Base-by-base conservation (phyloP, 2,888 invertebrate species). In the Amphipyra berbera region DNA sequence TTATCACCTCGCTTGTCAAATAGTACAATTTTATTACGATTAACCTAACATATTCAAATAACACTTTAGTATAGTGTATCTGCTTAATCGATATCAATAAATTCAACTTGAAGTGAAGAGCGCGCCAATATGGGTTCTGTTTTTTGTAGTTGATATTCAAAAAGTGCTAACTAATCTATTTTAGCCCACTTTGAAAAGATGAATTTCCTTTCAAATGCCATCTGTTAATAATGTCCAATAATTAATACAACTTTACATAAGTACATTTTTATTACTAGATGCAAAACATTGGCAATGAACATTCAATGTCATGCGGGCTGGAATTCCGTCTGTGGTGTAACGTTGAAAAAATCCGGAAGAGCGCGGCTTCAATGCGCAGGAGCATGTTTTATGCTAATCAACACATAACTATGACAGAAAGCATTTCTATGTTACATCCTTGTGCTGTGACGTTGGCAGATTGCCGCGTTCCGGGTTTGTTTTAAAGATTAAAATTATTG, bases 351-450 rank as follows among this genome's bases (percentile, higher is more conserved):
- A 90, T 90, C 87, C 90, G 90, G 90, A 91, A 91, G 88, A 83
- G 61, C 58, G 71, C 76, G 68, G 67, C 73, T 68, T 67, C 75
- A 79, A 81, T 85, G 84, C 78, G 84, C 83, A 73, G 63, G 83
- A 78, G 83, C 88, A 83, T 92, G 92, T 92, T 83, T 83, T 91
- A 94, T 94, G 93, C 76, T 88, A 94, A 94, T 92, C 86, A 84
- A 63, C 46, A 69, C 81, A 86, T 85, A 81, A 81, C 79, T 84
- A 82, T 85, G 83, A 84, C 92, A 89, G 93, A 93, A 91, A 93
- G 93, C 92, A 89, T 93, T 93, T 91, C 93, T 91, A 91, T 93
- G 93, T 93, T 73, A 70, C 78, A 81, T 83, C 85, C 82, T 83
- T 82, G 81, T 73, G 74, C 71, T 62, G 45, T 78, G 73, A 61